Conservation (phyloP, 2,113 vertebrate genomes). For the Amblyopsis rosae region DNA sequence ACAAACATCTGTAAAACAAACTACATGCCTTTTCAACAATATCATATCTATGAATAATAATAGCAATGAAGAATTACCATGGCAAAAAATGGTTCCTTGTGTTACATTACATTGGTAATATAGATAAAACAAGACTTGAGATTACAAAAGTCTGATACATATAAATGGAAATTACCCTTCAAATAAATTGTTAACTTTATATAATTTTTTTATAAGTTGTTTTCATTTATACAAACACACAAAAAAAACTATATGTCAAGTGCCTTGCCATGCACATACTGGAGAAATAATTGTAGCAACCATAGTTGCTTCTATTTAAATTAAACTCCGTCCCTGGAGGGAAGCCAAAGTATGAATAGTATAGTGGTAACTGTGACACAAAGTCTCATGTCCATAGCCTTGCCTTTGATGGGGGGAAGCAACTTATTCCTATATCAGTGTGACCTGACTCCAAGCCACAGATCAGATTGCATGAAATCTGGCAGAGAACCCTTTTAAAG, state of each 20-base stretch:
- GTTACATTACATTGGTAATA: too few species aligned
- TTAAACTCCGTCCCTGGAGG: neutral
- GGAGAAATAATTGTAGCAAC: neutral
- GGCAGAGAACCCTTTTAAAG: constrained; percentile 30
- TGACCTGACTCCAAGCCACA: constrained; percentile 14
- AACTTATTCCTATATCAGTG: constrained; percentile 8
- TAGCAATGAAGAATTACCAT: too few species aligned
- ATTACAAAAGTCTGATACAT: neutral
- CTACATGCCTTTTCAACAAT: too few species aligned
- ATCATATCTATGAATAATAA: too few species aligned
- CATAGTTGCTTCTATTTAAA: neutral
- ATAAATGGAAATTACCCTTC: constrained; percentile 1
- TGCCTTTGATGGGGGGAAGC: constrained; percentile 2
- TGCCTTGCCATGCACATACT: neutral
- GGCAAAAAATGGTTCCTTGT: too few species aligned
- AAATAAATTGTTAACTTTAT: constrained; percentile 18
- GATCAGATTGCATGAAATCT: constrained; percentile 18
- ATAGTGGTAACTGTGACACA: constrained; percentile 5
- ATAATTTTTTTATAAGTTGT: constrained; percentile 6
- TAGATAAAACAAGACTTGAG: too few species aligned
- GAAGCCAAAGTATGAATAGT: neutral
- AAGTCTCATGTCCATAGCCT: neutral
- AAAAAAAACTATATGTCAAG: constrained; percentile 3
- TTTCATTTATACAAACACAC: constrained; percentile 20
- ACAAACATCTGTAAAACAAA: too few species aligned